A percentile compares a stretch with the other conserved stretches of the same genome.
Conservation (phyloP, 2,888 invertebrate species). For the Pollenia angustigena region DNA sequence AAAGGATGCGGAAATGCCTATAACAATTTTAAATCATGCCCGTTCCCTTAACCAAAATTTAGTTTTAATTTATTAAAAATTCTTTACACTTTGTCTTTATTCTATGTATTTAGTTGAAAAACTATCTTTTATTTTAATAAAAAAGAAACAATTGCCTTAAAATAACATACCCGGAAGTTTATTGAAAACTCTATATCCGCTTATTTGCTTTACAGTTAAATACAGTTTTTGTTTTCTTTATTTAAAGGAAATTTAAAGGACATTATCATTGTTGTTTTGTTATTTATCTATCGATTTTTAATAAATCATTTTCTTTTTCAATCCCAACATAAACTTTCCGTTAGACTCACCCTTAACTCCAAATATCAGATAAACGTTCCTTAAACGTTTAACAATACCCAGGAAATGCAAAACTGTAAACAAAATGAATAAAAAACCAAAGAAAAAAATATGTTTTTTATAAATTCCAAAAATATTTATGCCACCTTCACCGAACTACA, state of each 20-base stretch:
- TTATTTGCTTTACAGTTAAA: conserved; percentile 1
- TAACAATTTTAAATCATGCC: no score
- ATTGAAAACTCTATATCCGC: conserved; percentile 21
- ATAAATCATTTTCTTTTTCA: conserved; percentile 53
- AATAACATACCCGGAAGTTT: conserved; percentile 15
- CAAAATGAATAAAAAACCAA: conserved; percentile 22
- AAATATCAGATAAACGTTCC: conserved; percentile 25
- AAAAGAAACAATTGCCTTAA: neutral
- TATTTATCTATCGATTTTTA: conserved; percentile 57
- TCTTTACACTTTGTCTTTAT: no score
- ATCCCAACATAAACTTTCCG: conserved; percentile 35
- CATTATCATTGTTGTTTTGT: conserved; percentile 34
- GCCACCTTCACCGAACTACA: conserved; percentile 37
- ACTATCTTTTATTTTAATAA: neutral
- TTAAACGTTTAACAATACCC: conserved; percentile 41
- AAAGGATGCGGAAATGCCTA: no score
- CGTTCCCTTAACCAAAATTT: no score
- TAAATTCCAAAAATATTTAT: conserved; percentile 43
- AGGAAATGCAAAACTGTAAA: conserved; percentile 37
- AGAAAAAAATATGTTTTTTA: conserved; percentile 29
- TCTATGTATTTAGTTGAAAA: no score
- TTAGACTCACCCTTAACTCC: conserved; percentile 12
- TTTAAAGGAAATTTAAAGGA: conserved; percentile 34
- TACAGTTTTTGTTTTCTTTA: conserved; percentile 18
- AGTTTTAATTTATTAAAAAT: no score